A percentile compares a stretch with the other conserved stretches of the same genome.
Conservation (phyloP, 2,797 vertebrate species). For the Natrix natrix region DNA sequence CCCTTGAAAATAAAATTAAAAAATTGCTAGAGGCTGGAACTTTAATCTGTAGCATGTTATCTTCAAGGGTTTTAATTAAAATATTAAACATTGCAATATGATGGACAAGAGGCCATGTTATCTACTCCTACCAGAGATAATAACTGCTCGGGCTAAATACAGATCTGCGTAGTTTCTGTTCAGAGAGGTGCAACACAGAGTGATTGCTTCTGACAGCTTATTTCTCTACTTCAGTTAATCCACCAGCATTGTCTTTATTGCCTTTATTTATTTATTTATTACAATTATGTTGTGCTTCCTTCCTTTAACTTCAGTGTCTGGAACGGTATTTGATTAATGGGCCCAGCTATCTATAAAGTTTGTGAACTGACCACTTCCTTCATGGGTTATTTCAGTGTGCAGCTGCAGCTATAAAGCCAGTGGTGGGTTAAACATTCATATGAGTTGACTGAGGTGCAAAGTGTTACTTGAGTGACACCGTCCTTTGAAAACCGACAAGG, state of each 20-base stretch:
- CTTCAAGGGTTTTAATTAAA: neutral
- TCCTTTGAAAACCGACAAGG: too few relatives aligned
- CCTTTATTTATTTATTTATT: neutral
- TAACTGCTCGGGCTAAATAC: neutral
- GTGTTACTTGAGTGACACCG: neutral
- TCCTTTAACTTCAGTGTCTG: neutral
- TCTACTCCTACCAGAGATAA: neutral
- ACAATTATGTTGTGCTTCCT: neutral
- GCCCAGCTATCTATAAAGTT: neutral
- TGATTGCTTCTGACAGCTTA: neutral
- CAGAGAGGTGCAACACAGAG: neutral
- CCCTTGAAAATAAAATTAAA: neutral
- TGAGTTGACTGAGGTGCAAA: neutral
- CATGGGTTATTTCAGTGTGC: neutral
- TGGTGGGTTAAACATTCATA: neutral
- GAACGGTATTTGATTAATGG: neutral
- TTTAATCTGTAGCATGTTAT: neutral
- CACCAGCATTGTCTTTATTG: neutral
- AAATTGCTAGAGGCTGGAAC: neutral
- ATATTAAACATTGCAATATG: neutral
- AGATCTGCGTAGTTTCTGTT: neutral
- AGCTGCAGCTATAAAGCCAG: neutral
- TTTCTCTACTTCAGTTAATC: neutral
- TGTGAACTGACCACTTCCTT: neutral
- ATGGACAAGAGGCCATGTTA: neutral